Evolutionary conservation across 2,797 vertebrate species (phyloP), one percentile per base, ranked within the genome.

Genomic region (Alexandromys oeconomus): DNA sequence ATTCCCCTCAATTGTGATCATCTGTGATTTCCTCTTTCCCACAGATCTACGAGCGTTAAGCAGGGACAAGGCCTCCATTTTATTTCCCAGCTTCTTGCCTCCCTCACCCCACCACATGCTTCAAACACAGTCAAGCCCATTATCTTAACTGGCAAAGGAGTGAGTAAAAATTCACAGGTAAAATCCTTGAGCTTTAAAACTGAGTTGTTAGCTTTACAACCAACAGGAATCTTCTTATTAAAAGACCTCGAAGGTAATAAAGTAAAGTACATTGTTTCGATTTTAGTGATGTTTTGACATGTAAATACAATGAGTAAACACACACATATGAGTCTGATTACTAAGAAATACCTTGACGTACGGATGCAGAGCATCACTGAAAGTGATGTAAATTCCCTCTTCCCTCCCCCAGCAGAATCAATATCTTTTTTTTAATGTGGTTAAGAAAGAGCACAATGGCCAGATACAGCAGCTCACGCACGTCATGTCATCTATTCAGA

Each of bases 111-210:
- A 57, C 31, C 43, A 43, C 29, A 13, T 61, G 17, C 25, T 29
- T 82, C 54, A 37, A 82, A 63, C 6, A 27, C 1, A 48, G 25
- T 23, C 46, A 73, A 65, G 14, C 19, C 46, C 10, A 51, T 87
- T 91, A 73, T 85, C 76, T 84, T 87, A 88, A 76, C 29, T 19
- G 61, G 40, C 46, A 74, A 87, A 25, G n/a, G 57, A 89, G 54
- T n/a, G 15, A 69, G 37, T 12, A 46, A 48, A 61, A 81, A 86
- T 31, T 86, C 69, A 63, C 65, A 37, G 65, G n/a, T 34, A 63
- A 93, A 86, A 63, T 69, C 40, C 80, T 3, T 15, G n/a, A 40
- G 25, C 13, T 80, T 84, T 37, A 63, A 69, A 77, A 37, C n/a
- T 61, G 19, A 77, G 11, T 86, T 81, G 65, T 31, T 37, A 25